Base-by-base conservation (phyloP, 2,113 vertebrate genomes). In the Australoheros scitulus region DNA sequence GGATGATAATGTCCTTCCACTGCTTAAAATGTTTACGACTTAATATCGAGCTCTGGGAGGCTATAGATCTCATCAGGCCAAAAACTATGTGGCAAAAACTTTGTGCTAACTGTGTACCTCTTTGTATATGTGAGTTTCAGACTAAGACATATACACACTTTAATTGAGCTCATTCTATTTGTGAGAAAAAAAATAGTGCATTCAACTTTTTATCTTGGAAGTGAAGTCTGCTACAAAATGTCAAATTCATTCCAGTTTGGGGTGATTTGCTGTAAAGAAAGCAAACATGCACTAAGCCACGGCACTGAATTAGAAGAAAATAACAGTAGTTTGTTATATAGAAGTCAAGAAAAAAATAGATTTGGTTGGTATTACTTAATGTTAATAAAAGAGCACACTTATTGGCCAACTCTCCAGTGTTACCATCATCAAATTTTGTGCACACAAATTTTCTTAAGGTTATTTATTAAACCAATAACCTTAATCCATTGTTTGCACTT, bases 121-220 rank as follows among this genome's bases (percentile, higher is more conserved):
- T 70, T 43, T 70, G 17, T 10, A 20, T 32, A 52, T 52, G 22
- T 50, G 14, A 50, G 47, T 52, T 52, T 52, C 5, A 52, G 14
- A 70, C 43, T 17, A 70, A 20, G 5, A 20, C 2, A 72, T 52
- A 52, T 47, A 32, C 1, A 0, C 43, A 20, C 0, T 20, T 70
- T 70, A 32, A 50, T 70, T 70, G 24, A 0, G 24, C 10, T 29
- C 41, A 50, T 52, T 72, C 0, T 72, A 52, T 10, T 72, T 32
- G 3, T 32, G 29, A 32, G 10, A 13, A 20, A 0, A 57, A 11
- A 50, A 26, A 70, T 43, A 0, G 65, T 52, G 10, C 10, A 72
- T 52, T 52, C 2, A 52, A 20, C 18, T 72, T 13, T 32, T 52
- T 17, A 26, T 32, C 24, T 20, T 52, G 15, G 3, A 50, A 18